phyloP scores from a whole-genome alignment of 2,888 invertebrate genomes.

The Nomada hirtipes region DNA sequence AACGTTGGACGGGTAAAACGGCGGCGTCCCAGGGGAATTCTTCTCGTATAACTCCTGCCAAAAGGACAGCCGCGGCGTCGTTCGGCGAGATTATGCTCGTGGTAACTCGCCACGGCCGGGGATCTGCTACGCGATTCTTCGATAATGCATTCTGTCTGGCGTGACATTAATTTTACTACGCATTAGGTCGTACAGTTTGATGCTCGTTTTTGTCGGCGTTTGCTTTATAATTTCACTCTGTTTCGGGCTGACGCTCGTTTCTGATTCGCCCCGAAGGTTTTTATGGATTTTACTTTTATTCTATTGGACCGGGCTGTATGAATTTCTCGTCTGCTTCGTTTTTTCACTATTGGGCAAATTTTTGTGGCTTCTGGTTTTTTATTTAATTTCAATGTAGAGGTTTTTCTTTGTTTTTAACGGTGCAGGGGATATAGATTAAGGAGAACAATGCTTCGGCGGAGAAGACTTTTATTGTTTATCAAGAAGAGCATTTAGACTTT shows the following conservation, averaged over 20 bases:
- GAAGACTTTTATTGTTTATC: too few relatives aligned
- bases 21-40: conserved; percentile 1
- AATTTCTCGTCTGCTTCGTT: not conserved
- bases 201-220: not conserved
- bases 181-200: not conserved
- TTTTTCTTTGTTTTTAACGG: too few relatives aligned
- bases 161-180: conserved; percentile 4
- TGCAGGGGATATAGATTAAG: too few relatives aligned
- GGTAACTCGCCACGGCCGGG: not conserved
- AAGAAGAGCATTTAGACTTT: too few relatives aligned
- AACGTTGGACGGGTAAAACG: not conserved
- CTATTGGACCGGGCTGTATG: not conserved
- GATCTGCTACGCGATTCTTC: not conserved
- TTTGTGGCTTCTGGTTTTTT: too few relatives aligned
- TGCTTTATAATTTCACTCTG: not conserved
- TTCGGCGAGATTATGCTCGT: conserved; percentile 13
- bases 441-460: too few relatives aligned
- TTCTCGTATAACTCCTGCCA: conserved; percentile 15
- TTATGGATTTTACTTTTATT: not conserved
- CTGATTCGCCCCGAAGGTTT: not conserved
- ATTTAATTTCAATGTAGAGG: too few relatives aligned
- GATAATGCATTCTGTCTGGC: conserved; percentile 10
- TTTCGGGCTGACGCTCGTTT: not conserved
- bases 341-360: too few relatives aligned
- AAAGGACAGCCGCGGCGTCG: conserved; percentile 5